phyloP scores from a whole-genome alignment of 1,140 invertebrate genomes.

The Vollenhovia emeryi region DNA sequence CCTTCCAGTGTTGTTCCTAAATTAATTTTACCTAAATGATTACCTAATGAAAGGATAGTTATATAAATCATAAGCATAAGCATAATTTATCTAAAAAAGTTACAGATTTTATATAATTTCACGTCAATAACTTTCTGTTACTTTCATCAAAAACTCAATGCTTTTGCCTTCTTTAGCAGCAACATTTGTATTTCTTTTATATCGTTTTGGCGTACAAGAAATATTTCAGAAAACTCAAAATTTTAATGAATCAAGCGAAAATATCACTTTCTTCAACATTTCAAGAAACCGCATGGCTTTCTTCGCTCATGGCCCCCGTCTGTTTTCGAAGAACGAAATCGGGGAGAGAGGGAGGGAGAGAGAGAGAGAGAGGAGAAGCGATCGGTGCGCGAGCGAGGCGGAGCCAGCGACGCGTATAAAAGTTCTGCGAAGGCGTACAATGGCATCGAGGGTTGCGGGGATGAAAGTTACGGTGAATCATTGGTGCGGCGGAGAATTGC shows the following conservation, averaged over 20 bases:
- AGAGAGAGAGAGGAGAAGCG: neutral
- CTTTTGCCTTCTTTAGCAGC: neutral
- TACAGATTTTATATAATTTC: neutral
- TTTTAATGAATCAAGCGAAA: neutral
- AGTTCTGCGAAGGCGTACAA: conserved; percentile 51
- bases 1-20: neutral
- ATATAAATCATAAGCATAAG: neutral
- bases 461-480: conserved; percentile 61
- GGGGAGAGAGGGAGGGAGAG: neutral
- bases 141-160: neutral
- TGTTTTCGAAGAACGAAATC: neutral
- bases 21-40: conserved; percentile 1
- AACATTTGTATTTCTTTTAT: neutral
- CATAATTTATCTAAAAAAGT: neutral
- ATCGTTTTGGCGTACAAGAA: neutral
- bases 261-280: neutral
- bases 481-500: conserved; percentile 40
- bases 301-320: conserved; percentile 2
- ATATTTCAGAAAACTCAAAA: neutral
- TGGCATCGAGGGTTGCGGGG: conserved; percentile 36
- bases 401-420: conserved; percentile 49
- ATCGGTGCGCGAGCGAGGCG: conserved; percentile 11
- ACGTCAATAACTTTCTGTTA: neutral
- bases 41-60: neutral
- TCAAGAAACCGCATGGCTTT: neutral